Evolutionary conservation across 2,113 vertebrate genomes (phyloP), one percentile per base, ranked within the genome.

Genomic region (Albula goreensis): DNA sequence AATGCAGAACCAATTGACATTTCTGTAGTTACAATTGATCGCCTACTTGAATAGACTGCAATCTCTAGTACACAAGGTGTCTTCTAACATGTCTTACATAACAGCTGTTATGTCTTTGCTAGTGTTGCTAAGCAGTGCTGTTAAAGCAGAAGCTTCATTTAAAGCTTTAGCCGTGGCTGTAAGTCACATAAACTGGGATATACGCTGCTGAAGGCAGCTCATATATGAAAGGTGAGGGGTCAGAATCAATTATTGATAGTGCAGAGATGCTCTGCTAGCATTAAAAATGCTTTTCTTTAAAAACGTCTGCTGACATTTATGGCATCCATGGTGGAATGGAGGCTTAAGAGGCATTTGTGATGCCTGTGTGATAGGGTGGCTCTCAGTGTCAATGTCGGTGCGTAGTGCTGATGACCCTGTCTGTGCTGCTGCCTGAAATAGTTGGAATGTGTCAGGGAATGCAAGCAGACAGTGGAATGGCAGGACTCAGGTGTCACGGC

Each of bases 301-400:
- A 50, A 17, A 63, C n/a, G 12, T 66, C 82, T 17, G 52, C 57
- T 86, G 88, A 85, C 90, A 94, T 92, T 12, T 92, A 88, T 50
- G 51, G 11, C 50, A 83, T 41, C 1, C 31, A 22, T 51, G 19
- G 9, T 48, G 31, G 56, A 60, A 17, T 83, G 4, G 0, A 49
- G 49, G 19, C 50, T 22, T 15, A 5, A 50, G 50, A 81, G 19
- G 4, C 31, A 1, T 41, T 41, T 8, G 53, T 63, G 78, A 48
- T 74, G 74, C 86, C 51, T 78, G 52, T 83, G 50, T 25, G 48
- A 5, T 48, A 41, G 63, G 50, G 49, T 49, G 91, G 88, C 81
- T 93, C 91, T 81, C 89, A 90, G 89, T 92, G 94, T 89, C 66
- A 89, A 91, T 41, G 86, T 87, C 91, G 88, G 90, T 90, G 82